Evolutionary conservation across 2,113 vertebrate species (phyloP), one percentile per base, ranked within the genome.

Genomic region (Corythoichthys haematopterus): DNA sequence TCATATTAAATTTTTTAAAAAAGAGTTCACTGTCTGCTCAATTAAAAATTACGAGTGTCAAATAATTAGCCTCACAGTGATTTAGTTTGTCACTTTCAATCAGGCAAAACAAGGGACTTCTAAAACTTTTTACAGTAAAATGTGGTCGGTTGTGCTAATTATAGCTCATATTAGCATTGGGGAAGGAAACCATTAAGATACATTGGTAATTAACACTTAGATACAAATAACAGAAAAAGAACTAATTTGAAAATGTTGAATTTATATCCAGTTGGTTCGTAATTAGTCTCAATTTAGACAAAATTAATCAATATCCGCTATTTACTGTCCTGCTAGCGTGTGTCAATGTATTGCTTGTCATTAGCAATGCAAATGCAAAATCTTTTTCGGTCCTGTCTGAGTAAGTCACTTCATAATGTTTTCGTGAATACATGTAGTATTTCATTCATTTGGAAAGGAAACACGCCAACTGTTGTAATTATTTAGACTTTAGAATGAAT

Each of bases 41-140:
- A 71, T 14, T 28, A 33, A 38, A 35, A 0, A 62, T 46, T 55
- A 60, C 48, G 28, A 43, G 12, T 66, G 28, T 37, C 55, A 47
- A 75, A 72, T 6, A 60, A 60, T 71, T 3, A 59, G 65, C 35
- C 52, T 65, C 45, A 55, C 15, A 40, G 2, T 10, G 16, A 7
- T 35, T 8, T 16, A 20, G 20, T 3, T 66, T n/a, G 40, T 45
- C 35, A 28, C 48, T 35, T 52, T 50, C 64, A 20, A 43, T 40
- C 28, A 4, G 20, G 3, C 20, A 40, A 53, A 12, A 13, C 10
- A 38, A 11, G 0, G 1, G 11, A 46, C 28, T 51, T 38, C 37
- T 65, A 2, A 64, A 53, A 45, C 15, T 2, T 58, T 28, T 20
- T 14, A 37, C 20, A 3, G n/a, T 45, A 4, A 62, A 10, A 46